These are phyloP conservation scores for Drosophila neotestacea DNA, from an alignment of 2,888 invertebrate genomes.

Conservation along the genomic window DNA sequence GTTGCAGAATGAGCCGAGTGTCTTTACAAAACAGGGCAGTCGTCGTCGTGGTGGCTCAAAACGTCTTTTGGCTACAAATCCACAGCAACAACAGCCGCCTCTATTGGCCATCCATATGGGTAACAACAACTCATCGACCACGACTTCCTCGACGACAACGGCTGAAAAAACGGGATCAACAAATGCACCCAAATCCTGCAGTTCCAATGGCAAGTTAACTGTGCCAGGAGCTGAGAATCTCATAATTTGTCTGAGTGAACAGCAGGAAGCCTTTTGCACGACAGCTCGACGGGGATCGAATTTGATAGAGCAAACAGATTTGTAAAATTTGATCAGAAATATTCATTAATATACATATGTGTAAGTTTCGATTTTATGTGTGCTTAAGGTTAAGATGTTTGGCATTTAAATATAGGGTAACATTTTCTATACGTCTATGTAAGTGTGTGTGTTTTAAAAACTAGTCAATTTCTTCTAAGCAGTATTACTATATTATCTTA, in stretches of 20 bases:
- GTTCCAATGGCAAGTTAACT: slow-evolving; percentile 59
- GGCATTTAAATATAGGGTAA: slow-evolving; percentile 27
- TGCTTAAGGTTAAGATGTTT: slow-evolving; percentile 6
- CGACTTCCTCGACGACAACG: slow-evolving; percentile 73
- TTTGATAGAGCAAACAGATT: slow-evolving; percentile 66
- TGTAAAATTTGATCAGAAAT: slow-evolving; percentile 44
- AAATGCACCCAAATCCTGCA: slow-evolving; percentile 60
- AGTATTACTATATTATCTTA: slow-evolving; percentile 38
- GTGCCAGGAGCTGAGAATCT: slow-evolving; percentile 56
- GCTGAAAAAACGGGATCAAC: slow-evolving; percentile 70
- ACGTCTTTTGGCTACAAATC: slow-evolving; percentile 58
- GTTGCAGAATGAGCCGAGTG: slow-evolving; percentile 94
- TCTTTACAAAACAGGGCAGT: slow-evolving; percentile 87
- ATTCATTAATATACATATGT: slow-evolving; percentile 2
- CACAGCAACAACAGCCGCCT: slow-evolving; percentile 38
- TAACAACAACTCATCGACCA: slow-evolving; percentile 77
- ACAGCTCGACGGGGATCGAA: slow-evolving; percentile 55
- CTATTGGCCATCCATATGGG: slow-evolving; percentile 54
- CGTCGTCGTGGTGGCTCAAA: slow-evolving; percentile 74
- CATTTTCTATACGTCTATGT: slow-evolving; percentile 18
- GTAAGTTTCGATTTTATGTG: slow-evolving; percentile 1
- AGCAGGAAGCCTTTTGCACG: slow-evolving; percentile 63
- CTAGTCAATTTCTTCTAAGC: slow-evolving; percentile 28
- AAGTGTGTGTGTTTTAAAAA: slow-evolving; percentile 2
- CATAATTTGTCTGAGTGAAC: slow-evolving; percentile 64